Evolutionary conservation across 2,888 invertebrate species (phyloP), one percentile per base, ranked within the genome.

Genomic region (Ornithoptera alexandrae): DNA sequence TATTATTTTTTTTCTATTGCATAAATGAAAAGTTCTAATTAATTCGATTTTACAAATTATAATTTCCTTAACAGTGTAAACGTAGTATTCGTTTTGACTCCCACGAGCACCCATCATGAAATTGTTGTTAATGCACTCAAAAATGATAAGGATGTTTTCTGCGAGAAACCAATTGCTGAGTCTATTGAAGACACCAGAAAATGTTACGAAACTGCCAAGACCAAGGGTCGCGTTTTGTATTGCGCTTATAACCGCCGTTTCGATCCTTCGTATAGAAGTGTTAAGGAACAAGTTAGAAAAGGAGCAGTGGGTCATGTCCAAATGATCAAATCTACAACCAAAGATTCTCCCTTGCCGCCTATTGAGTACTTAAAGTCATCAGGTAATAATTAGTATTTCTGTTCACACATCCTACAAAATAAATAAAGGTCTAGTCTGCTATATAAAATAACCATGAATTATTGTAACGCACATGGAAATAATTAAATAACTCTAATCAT

Each of bases 241-340:
- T 94, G 94, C 39, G 95, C 95, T 5, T 96, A 95, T 83, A 95
- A 95, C 81, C 93, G 95, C 71, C 93, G 95, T 22, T 95, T 95
- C 78, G 95, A 96, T 80, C 94, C 95, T 0, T 90, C 94, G 24
- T 94, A 94, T 77, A 81, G 82, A 56, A 80, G 86, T 3, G 81
- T 95, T 0, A 89, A 88, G 71, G 79, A 92, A 0, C 85, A 93
- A 69, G 93, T 94, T 1, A 84, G 88, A 22, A 84, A 85, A 4
- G 95, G 95, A 18, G 93, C 93, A 61, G 84, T 95, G 20, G 95
- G 95, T 7, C 93, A 94, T 71, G 89, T 95, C 1, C 94, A 95
- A 72, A 90, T 93, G n/a, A 85, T 95, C 36, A 95, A 94, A 84
- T 92, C 94, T 0, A 93, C 94, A n/a, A 90, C 94, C 12, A 88